phyloP scores from a whole-genome alignment of 1,140 invertebrate genomes.

The Cardiocondyla obscurior region DNA sequence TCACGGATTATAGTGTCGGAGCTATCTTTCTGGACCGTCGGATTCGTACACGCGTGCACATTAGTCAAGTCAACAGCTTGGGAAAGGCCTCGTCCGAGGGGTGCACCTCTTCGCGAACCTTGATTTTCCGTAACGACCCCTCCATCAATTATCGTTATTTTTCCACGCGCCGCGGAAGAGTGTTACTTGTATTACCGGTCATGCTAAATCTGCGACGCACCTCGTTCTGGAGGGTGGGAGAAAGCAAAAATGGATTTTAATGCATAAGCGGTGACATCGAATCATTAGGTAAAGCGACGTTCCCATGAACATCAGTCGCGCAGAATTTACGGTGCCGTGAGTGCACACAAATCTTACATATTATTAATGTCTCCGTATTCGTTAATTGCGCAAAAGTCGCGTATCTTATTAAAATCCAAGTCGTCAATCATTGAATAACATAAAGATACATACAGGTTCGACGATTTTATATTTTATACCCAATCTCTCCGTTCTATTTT shows the following conservation, averaged over 20 bases:
- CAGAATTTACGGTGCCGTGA: conserved; percentile 3
- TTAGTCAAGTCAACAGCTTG: conserved; percentile 54
- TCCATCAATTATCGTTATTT: conserved; percentile 39
- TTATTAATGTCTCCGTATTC: not conserved
- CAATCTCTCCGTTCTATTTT: not conserved
- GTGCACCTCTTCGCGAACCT: conserved; percentile 7
- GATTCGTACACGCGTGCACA: not conserved
- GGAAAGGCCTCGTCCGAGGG: conserved; percentile 28
- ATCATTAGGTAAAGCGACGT: conserved; percentile 51
- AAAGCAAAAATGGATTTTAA: conserved; percentile 33
- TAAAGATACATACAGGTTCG: not conserved
- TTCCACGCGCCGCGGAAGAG: not conserved
- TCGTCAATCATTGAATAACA: not conserved
- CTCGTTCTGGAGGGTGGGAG: not conserved
- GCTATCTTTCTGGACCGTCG: conserved; percentile 28
- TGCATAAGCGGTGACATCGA: conserved; percentile 37
- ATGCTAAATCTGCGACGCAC: conserved; percentile 4
- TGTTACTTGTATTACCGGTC: conserved; percentile 38
- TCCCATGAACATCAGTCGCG: conserved; percentile 54
- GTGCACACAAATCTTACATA: not conserved
- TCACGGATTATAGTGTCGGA: conserved; percentile 23
- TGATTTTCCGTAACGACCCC: conserved; percentile 41
- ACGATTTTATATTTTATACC: not conserved
- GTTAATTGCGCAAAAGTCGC: not conserved
- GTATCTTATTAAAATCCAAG: not conserved